Evolutionary conservation across 1,140 invertebrate species (phyloP).

Genomic region (Drosophila sulfurigaster): DNA sequence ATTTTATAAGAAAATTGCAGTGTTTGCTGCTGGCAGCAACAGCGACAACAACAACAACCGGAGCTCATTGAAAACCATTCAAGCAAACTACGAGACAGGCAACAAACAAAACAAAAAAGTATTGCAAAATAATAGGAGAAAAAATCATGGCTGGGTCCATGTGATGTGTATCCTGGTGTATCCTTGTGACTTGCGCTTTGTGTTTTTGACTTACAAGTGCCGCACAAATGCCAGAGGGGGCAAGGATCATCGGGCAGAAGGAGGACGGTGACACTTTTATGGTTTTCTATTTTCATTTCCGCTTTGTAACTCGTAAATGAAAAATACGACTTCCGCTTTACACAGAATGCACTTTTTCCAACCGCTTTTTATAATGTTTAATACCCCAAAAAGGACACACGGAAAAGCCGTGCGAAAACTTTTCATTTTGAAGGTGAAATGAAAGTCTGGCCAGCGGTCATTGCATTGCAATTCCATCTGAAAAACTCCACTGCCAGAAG

Average conservation of each 20-base stretch:
- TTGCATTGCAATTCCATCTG: slow-evolving; percentile 56
- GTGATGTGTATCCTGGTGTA: slow-evolving; percentile 14
- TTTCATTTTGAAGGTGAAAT: slow-evolving; percentile 72
- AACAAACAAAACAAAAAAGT: background rate
- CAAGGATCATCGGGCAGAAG: background rate
- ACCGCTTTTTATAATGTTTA: slow-evolving; percentile 22
- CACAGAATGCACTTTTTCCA: slow-evolving; percentile 7
- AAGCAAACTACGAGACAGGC: slow-evolving; percentile 44
- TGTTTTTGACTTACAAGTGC: slow-evolving; percentile 39
- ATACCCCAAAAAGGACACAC: slow-evolving; percentile 28
- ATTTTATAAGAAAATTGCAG: slow-evolving; percentile 79
- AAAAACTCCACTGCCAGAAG: slow-evolving; percentile 41
- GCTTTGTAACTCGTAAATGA: slow-evolving; percentile 66
- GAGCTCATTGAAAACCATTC: slow-evolving; percentile 54
- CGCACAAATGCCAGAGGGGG: slow-evolving; percentile 26
- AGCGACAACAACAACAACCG: slow-evolving; percentile 15
- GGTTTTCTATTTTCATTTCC: slow-evolving; percentile 79
- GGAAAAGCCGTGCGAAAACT: slow-evolving; percentile 34
- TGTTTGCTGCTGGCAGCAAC: slow-evolving; percentile 33
- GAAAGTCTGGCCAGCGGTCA: slow-evolving; percentile 67
- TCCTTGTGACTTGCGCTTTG: slow-evolving; percentile 31
- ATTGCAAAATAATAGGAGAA: slow-evolving; percentile 21
- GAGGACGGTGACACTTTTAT: slow-evolving; percentile 59
- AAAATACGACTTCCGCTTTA: slow-evolving; percentile 67
- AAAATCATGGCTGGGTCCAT: slow-evolving; percentile 29